Percentiles rank a stretch among this genome's conserved stretches.
These are phyloP conservation scores for Metalampra italica DNA, from an alignment of 2,888 invertebrate species.

Conservation along the genomic window DNA sequence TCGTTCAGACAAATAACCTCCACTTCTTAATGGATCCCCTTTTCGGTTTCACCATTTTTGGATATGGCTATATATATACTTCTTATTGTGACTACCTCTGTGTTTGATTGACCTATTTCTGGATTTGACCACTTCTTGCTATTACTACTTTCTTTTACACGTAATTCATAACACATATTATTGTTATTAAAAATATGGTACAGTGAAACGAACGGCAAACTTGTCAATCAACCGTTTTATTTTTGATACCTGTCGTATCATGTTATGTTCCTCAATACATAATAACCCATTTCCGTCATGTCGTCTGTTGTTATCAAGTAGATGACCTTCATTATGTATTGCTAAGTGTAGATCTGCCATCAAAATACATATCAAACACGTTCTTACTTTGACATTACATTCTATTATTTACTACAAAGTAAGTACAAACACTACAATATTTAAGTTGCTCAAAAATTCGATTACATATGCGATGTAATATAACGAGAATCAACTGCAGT, in stretches of 20 bases:
- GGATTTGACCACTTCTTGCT: too few species aligned
- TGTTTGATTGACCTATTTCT: too few species aligned
- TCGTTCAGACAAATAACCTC: too few species aligned
- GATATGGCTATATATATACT: too few species aligned
- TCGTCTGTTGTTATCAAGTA: background rate
- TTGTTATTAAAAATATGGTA: too few species aligned
- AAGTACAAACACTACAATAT: background rate
- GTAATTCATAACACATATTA: too few species aligned
- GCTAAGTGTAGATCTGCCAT: background rate
- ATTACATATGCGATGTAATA: too few species aligned
- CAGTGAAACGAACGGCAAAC: background rate
- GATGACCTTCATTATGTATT: background rate
- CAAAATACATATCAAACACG: background rate
- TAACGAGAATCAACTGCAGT: background rate
- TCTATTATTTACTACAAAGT: background rate
- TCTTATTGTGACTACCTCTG: too few species aligned
- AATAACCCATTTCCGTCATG: conserved; percentile 2
- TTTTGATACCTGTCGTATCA: background rate
- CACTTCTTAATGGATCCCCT: too few species aligned
- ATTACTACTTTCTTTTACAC: too few species aligned
- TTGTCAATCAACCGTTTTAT: background rate
- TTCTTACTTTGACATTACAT: background rate
- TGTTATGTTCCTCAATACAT: background rate
- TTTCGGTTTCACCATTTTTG: too few species aligned
- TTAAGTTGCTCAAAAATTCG: too few species aligned